Conservation (phyloP, 2,113 vertebrate species). For the Osmerus eperlanus region DNA sequence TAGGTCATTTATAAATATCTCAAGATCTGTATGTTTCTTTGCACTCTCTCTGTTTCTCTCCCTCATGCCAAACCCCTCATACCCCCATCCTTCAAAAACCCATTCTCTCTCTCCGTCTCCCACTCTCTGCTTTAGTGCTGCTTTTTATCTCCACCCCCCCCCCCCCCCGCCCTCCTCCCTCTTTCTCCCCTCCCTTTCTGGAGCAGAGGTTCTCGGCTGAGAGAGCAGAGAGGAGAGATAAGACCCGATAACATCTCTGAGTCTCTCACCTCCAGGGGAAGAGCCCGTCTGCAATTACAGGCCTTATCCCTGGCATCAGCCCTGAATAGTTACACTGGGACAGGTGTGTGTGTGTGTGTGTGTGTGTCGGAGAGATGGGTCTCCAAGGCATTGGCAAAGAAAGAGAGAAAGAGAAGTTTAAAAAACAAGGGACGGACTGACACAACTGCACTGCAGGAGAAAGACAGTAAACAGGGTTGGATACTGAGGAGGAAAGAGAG, state of each 20-base stretch:
- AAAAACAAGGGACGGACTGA: background rate
- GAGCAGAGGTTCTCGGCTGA: background rate
- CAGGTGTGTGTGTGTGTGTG: slow-evolving; percentile 1
- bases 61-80: background rate
- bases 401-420: background rate
- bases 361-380: background rate
- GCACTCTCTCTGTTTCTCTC: background rate
- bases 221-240: background rate
- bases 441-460: background rate
- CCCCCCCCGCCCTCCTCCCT: no score
- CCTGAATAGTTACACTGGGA: slow-evolving; percentile 4
- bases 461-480: slow-evolving; percentile 14
- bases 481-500: slow-evolving; percentile 25
- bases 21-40: background rate
- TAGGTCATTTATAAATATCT: no score
- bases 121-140: background rate
- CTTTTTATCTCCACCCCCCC: background rate
- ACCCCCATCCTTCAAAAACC: background rate
- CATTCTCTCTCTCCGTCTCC: background rate
- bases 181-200: background rate
- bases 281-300: slow-evolving; percentile 8
- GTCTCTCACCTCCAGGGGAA: slow-evolving; percentile 18
- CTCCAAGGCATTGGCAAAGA: background rate
- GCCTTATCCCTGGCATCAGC: slow-evolving; percentile 37
- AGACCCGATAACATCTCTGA: slow-evolving; percentile 20